phyloP scores from a whole-genome alignment of 2,797 vertebrate species.

The Eulemur rubriventer region DNA sequence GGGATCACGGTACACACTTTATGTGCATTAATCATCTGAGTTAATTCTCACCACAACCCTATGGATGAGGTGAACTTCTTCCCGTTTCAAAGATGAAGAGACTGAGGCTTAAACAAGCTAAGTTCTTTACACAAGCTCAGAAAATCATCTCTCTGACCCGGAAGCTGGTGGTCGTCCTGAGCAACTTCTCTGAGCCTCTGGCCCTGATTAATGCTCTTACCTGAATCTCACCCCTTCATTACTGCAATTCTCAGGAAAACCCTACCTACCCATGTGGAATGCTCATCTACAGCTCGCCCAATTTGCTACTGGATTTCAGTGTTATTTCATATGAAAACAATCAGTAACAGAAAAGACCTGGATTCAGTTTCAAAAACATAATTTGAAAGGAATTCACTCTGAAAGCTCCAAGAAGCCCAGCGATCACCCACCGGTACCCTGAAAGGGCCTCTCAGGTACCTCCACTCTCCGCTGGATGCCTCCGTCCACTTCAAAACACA shows the following conservation, averaged over 20 bases:
- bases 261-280: background rate
- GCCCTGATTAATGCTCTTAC: rapidly evolving
- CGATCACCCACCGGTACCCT: rapidly evolving
- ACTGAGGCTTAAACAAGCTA: background rate
- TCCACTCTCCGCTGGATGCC: background rate
- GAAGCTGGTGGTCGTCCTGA: rapidly evolving
- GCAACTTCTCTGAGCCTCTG: background rate
- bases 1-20: rapidly evolving
- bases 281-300: background rate
- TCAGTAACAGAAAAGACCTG: background rate
- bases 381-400: slow-evolving; percentile 47
- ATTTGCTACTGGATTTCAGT: slow-evolving; percentile 24
- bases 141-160: background rate
- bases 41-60: no score
- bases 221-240: background rate
- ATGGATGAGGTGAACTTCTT: no score
- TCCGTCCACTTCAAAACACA: background rate
- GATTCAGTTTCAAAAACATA: slow-evolving; percentile 35
- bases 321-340: slow-evolving; percentile 52
- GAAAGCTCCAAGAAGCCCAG: background rate
- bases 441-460: background rate
- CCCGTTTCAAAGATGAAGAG: background rate
- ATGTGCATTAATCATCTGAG: rapidly evolving
- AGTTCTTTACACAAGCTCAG: background rate
- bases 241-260: background rate